Conservation (phyloP, 2,113 vertebrate species). For the Origma solitaria region DNA sequence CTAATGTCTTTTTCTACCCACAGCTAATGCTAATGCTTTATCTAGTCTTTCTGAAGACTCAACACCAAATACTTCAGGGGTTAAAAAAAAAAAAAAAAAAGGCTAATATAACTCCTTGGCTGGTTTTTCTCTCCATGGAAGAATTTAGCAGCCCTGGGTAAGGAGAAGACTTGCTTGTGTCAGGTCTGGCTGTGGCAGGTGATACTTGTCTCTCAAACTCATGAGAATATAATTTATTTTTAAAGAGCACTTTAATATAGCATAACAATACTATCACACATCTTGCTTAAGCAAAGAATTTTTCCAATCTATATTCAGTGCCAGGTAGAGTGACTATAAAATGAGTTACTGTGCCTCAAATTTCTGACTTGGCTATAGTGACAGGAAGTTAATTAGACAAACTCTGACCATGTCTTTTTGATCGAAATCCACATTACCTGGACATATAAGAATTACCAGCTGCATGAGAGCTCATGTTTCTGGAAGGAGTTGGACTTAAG, state of each 20-base stretch:
- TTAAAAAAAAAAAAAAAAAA: background rate
- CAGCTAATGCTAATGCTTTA: background rate
- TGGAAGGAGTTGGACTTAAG: background rate
- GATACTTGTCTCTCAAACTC: background rate
- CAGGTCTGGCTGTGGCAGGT: background rate
- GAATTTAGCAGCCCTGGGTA: background rate
- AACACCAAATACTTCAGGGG: background rate
- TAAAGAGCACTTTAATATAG: constrained; percentile 53
- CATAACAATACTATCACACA: constrained; percentile 54
- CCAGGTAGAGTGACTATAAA: constrained; percentile 52
- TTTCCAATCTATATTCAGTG: constrained; percentile 66
- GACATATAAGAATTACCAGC: constrained; percentile 1
- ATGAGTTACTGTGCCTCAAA: constrained; percentile 54
- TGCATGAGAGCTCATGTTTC: background rate
- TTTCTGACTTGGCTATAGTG: constrained; percentile 42
- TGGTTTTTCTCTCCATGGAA: background rate
- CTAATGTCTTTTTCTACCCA: background rate
- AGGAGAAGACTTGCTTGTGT: background rate
- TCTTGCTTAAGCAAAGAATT: constrained; percentile 60
- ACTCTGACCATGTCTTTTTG: constrained; percentile 19
- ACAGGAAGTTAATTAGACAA: constrained; percentile 64
- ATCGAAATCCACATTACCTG: constrained; percentile 10
- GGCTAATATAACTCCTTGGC: background rate
- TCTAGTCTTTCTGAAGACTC: background rate
- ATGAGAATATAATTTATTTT: constrained; percentile 44